Conservation (phyloP, 2,797 vertebrate genomes). For the Sciaenops ocellatus region DNA sequence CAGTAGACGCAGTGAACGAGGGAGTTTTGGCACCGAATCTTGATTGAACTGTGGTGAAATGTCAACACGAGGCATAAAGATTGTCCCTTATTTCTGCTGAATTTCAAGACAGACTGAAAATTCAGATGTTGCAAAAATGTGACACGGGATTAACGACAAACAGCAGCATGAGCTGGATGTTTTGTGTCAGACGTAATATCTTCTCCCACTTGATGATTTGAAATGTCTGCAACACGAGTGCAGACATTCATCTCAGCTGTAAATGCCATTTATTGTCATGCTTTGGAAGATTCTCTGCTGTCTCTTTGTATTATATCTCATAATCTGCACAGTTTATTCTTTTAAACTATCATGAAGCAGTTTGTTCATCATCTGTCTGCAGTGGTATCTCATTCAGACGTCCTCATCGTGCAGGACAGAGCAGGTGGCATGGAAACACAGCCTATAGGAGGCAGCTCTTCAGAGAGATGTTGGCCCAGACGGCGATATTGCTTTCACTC, state of each 20-base stretch:
- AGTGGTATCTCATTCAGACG: constrained; percentile 11
- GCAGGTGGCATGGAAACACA: constrained; percentile 54
- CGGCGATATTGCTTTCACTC: constrained; percentile 51
- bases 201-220: neutral
- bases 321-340: neutral
- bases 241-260: neutral
- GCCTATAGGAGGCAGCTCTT: constrained; percentile 41
- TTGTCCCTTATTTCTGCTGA: neutral
- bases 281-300: neutral
- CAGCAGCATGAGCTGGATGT: neutral
- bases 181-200: neutral
- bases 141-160: constrained; percentile 8
- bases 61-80: neutral
- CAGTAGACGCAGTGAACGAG: too few relatives aligned
- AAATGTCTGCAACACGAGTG: too few relatives aligned
- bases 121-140: neutral
- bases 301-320: neutral
- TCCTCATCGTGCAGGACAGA: constrained; percentile 31
- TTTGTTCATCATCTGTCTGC: neutral
- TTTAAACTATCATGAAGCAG: neutral
- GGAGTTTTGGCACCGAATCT: too few relatives aligned
- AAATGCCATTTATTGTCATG: neutral
- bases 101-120: neutral
- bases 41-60: neutral
- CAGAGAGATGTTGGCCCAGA: constrained; percentile 35